phyloP scores from a whole-genome alignment of 1,140 invertebrate genomes.

The Drosophila tsacasi region DNA sequence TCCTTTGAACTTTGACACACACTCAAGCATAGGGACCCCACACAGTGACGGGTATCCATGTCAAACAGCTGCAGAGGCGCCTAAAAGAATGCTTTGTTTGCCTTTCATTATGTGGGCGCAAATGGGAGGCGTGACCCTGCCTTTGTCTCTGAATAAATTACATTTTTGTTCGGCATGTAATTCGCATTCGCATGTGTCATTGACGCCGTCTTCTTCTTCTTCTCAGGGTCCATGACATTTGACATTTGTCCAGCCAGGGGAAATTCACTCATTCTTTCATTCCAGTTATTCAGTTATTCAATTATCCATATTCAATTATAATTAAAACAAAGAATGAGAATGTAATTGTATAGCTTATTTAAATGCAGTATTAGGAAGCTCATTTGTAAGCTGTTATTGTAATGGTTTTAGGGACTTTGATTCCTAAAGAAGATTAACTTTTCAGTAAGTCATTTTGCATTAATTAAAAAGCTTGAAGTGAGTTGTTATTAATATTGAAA shows the following conservation, averaged over 20 bases:
- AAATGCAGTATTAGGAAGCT: constrained; percentile 22
- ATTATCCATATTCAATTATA: constrained; percentile 65
- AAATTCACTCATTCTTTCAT: constrained; percentile 11
- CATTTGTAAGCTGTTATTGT: constrained; percentile 1
- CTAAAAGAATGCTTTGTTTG: constrained; percentile 76
- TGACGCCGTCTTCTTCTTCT: constrained; percentile 19
- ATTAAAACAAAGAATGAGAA: constrained; percentile 5
- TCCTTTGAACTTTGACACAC: constrained; percentile 69
- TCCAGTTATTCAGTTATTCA: constrained; percentile 9
- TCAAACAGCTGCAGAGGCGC: constrained; percentile 47
- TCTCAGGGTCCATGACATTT: constrained; percentile 23
- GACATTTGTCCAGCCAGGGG: constrained; percentile 20
- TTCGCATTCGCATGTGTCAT: constrained; percentile 50
- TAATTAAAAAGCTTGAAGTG: not conserved
- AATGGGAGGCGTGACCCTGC: constrained; percentile 15
- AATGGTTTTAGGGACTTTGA: not conserved
- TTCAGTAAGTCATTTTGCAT: not conserved
- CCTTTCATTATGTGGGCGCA: constrained; percentile 68
- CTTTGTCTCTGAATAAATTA: constrained; percentile 55
- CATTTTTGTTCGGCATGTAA: constrained; percentile 35
- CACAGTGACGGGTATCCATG: constrained; percentile 17
- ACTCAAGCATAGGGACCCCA: constrained; percentile 2
- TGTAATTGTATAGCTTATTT: constrained; percentile 19
- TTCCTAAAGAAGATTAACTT: not conserved
- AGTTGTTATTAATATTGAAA: not conserved